phyloP scores from a whole-genome alignment of 2,888 invertebrate genomes.

The Acronicta alni region DNA sequence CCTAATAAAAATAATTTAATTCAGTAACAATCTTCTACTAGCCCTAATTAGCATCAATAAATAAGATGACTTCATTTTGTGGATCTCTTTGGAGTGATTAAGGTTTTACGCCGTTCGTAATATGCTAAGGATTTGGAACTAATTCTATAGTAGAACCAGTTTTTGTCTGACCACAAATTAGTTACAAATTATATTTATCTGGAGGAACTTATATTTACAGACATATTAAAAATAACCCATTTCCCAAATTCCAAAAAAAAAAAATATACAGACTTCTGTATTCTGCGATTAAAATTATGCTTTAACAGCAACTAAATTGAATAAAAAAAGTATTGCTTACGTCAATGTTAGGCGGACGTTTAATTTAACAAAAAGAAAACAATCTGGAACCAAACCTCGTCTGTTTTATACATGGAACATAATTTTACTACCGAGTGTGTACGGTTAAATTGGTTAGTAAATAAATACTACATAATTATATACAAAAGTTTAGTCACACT shows the following conservation, averaged over 20 bases:
- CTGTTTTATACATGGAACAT: slow-evolving; percentile 35
- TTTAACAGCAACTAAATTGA: slow-evolving; percentile 50
- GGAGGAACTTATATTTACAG: slow-evolving; percentile 46
- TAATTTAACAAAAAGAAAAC: slow-evolving; percentile 35
- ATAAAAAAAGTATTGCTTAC: slow-evolving; percentile 72
- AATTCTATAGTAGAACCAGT: slow-evolving; percentile 44
- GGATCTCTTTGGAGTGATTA: slow-evolving; percentile 76
- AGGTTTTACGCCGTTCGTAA: slow-evolving; percentile 56
- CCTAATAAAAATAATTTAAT: slow-evolving; percentile 85
- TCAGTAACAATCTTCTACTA: slow-evolving; percentile 81
- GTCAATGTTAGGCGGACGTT: slow-evolving; percentile 77
- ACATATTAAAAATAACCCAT: slow-evolving; percentile 53
- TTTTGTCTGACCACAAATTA: slow-evolving; percentile 46
- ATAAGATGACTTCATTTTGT: slow-evolving; percentile 84
- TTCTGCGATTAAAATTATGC: slow-evolving; percentile 40
- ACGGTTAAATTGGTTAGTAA: slow-evolving; percentile 32
- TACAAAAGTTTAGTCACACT: slow-evolving; percentile 52
- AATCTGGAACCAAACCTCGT: slow-evolving; percentile 31
- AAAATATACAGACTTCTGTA: slow-evolving; percentile 53
- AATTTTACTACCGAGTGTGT: slow-evolving; percentile 39
- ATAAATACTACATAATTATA: slow-evolving; percentile 52
- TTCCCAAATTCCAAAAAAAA: slow-evolving; percentile 44
- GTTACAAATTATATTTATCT: slow-evolving; percentile 40
- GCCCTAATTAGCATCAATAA: slow-evolving; percentile 85
- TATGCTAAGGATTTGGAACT: slow-evolving; percentile 49